These are phyloP conservation scores for Sigmodon hispidus DNA, from an alignment of 2,113 vertebrate species.

Conservation along the genomic window DNA sequence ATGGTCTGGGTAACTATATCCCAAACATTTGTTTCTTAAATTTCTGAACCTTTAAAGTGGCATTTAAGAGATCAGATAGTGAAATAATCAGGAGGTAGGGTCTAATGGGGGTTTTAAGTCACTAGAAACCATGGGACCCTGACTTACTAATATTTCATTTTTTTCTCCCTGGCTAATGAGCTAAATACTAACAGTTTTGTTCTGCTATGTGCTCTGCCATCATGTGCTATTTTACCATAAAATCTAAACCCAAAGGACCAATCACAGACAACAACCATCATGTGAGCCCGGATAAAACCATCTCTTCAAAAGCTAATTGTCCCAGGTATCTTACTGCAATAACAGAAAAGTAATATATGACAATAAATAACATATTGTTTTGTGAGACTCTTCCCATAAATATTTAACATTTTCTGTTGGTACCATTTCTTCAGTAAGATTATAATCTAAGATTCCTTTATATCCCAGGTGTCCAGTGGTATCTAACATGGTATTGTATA, in stretches of 20 bases:
- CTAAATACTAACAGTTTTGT: background rate
- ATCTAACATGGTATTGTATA: background rate
- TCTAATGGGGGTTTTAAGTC: background rate
- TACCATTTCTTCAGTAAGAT: conserved; percentile 9
- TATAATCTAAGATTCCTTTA: conserved; percentile 5
- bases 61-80: background rate
- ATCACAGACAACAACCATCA: background rate
- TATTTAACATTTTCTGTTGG: background rate
- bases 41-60: background rate
- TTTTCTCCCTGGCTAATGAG: background rate
- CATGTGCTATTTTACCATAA: background rate
- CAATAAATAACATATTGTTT: conserved; percentile 35
- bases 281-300: background rate
- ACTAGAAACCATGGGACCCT: background rate
- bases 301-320: background rate
- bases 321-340: background rate
- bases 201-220: background rate
- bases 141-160: background rate
- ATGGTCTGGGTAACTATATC: background rate
- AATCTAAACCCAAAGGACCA: background rate
- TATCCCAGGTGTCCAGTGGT: background rate
- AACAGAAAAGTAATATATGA: conserved; percentile 1
- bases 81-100: background rate
- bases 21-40: background rate
- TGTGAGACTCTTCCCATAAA: conserved; percentile 24